Conservation (phyloP, 2,888 invertebrate species). For the Artemia sp. region DNA sequence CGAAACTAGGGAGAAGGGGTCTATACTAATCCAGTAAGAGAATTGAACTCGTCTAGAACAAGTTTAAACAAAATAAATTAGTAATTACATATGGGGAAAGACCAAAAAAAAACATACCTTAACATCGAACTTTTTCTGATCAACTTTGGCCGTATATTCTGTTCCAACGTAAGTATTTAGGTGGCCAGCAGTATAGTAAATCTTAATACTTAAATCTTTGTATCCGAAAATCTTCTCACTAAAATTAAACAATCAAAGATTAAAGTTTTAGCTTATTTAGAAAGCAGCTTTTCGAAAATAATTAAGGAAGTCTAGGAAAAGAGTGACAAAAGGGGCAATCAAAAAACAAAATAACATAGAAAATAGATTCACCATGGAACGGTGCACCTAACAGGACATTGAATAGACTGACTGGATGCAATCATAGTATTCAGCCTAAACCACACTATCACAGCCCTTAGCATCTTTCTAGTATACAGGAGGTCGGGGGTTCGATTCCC, state of each 20-base stretch:
- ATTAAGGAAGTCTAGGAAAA: conserved; percentile 13
- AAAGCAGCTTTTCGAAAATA: neutral
- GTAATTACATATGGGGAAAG: no score
- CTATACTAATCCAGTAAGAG: no score
- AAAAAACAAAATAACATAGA: neutral
- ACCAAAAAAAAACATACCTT: neutral
- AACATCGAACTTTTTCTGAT: conserved; percentile 34
- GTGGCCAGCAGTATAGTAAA: conserved; percentile 64
- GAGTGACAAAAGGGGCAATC: conserved; percentile 17
- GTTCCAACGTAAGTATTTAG: conserved; percentile 62
- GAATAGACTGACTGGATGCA: no score
- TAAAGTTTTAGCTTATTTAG: neutral
- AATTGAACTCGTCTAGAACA: no score
- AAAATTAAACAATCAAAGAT: conserved; percentile 27
- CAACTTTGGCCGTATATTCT: conserved; percentile 49
- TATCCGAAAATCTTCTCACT: conserved; percentile 88
- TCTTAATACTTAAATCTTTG: conserved; percentile 54
- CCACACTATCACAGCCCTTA: no score
- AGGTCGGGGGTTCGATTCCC: no score
- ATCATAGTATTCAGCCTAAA: no score
- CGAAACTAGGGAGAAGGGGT: no score
- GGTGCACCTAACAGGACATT: no score
- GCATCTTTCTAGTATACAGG: no score
- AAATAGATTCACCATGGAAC: no score
- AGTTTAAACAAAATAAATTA: no score